Conservation (phyloP, 2,797 vertebrate species). For the Brotula barbata region DNA sequence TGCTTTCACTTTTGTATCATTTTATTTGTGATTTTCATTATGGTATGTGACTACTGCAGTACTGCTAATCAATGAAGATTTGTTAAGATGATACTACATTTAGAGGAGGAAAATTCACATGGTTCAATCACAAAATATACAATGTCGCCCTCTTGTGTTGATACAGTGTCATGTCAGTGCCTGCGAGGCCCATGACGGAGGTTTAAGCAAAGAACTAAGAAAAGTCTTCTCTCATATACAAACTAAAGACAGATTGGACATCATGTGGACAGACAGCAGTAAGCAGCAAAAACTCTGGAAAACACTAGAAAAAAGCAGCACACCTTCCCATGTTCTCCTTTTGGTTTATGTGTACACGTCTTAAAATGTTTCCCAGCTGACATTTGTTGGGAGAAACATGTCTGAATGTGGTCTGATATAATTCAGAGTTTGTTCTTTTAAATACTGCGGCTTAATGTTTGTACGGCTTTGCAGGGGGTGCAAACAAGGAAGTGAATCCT, state of each 20-base stretch:
- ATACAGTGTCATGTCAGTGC: not conserved
- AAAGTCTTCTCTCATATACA: no score
- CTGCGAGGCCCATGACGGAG: not conserved
- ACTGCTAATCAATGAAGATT: no score
- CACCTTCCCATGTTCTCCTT: not conserved
- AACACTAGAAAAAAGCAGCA: not conserved
- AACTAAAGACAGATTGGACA: no score
- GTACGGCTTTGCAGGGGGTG: conserved; percentile 8
- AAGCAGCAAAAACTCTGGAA: no score
- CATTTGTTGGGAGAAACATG: not conserved
- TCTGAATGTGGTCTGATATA: not conserved
- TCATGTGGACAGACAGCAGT: no score
- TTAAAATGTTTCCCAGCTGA: not conserved
- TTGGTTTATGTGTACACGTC: not conserved
- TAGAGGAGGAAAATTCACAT: no score
- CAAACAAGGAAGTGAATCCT: conserved; percentile 47
- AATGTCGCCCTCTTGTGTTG: conserved; percentile 46
- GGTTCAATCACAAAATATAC: not conserved
- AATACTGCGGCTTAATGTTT: not conserved
- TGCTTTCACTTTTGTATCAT: no score
- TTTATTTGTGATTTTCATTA: no score
- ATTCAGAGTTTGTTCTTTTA: not conserved
- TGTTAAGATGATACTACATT: no score
- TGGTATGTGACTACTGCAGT: no score
- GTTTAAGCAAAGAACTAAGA: not conserved